phyloP scores from a whole-genome alignment of 2,113 vertebrate genomes.

The Cercopithecus mona region DNA sequence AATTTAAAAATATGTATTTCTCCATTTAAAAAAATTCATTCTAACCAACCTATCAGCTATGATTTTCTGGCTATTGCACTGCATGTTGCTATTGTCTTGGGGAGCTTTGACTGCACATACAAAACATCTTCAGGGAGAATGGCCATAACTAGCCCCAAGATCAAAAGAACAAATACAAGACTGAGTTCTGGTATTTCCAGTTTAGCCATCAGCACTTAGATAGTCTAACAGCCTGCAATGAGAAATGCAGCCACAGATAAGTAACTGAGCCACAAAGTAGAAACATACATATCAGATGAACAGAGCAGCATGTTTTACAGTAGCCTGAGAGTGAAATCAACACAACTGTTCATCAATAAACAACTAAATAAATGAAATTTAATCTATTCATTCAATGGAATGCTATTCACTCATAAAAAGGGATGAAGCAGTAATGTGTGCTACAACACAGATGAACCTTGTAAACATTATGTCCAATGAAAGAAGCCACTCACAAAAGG shows the following conservation, averaged over 20 bases:
- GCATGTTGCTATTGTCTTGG: neutral
- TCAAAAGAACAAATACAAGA: neutral
- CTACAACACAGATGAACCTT: too few species aligned
- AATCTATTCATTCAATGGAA: accelerated
- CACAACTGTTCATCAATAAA: too few species aligned
- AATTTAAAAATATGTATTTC: neutral
- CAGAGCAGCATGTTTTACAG: neutral
- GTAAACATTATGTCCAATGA: neutral
- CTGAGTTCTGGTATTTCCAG: conserved; percentile 35
- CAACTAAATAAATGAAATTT: neutral
- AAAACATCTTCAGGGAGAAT: neutral
- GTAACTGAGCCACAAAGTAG: neutral
- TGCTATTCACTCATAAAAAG: neutral
- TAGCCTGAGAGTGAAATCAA: accelerated
- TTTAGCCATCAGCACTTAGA: neutral
- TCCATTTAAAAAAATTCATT: neutral
- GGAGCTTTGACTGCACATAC: neutral
- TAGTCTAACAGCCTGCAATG: neutral
- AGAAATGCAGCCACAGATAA: neutral
- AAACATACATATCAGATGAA: neutral
- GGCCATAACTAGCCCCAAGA: neutral
- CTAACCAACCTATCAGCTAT: neutral
- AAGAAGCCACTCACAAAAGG: neutral
- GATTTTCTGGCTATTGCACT: neutral
- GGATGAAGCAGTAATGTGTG: neutral